A percentile compares a stretch with the other conserved stretches of the same genome.
Evolutionary conservation across 2,113 vertebrate species (phyloP).

Genomic region (Bubo scandiacus): DNA sequence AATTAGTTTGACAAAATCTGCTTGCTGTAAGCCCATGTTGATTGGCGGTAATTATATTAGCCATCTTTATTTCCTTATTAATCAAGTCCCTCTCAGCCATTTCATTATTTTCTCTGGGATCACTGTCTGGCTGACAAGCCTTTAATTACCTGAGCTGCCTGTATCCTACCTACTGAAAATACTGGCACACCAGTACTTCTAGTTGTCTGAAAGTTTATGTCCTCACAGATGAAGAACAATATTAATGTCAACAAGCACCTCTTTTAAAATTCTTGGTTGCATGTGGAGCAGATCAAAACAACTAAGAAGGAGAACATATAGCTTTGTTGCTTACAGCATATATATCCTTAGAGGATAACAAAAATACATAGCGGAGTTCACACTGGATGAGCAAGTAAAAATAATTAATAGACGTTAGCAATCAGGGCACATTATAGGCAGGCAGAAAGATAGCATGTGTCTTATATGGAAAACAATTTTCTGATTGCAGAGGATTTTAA

Average conservation of each 20-base stretch:
- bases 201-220: background rate
- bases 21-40: background rate
- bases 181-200: background rate
- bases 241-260: background rate
- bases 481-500: constrained; percentile 22
- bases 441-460: background rate
- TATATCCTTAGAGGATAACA: background rate
- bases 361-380: background rate
- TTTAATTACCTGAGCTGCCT: constrained; percentile 26
- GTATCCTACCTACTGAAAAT: background rate
- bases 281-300: background rate
- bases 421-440: background rate
- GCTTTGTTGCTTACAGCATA: background rate
- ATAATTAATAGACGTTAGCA: background rate
- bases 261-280: background rate
- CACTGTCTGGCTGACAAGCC: constrained; percentile 3
- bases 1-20: constrained; percentile 42
- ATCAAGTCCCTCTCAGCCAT: constrained; percentile 34
- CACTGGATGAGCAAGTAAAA: background rate
- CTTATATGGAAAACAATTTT: constrained; percentile 4
- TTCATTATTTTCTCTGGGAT: constrained; percentile 37
- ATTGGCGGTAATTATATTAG: constrained; percentile 41
- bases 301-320: background rate
- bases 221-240: background rate
- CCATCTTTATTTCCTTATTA: constrained; percentile 54